Evolutionary conservation across 2,888 invertebrate species (phyloP).

Genomic region (Muscina levida): DNA sequence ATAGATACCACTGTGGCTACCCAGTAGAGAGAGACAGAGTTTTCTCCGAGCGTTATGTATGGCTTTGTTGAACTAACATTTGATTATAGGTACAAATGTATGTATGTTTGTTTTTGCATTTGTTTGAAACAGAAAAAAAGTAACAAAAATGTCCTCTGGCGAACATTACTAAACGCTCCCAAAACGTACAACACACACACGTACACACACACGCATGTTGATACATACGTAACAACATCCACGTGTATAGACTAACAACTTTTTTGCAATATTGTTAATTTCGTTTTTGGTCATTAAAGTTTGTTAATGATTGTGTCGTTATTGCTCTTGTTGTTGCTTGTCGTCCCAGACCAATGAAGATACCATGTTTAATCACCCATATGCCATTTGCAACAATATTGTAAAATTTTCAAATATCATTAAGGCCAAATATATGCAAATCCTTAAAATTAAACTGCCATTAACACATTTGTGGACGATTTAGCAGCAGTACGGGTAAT

Average conservation of each 20-base stretch:
- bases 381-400: constrained; percentile 5
- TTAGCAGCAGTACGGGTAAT: constrained; percentile 15
- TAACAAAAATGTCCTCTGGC: constrained; percentile 58
- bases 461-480: constrained; percentile 38
- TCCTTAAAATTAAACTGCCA: constrained; percentile 31
- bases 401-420: constrained; percentile 3
- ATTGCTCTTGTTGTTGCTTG: no score
- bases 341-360: not conserved
- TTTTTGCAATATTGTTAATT: constrained; percentile 62
- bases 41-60: constrained; percentile 29
- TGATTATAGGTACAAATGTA: not conserved
- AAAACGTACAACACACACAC: constrained; percentile 1
- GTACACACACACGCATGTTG: no score
- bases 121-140: constrained; percentile 48
- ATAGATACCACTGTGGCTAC: not conserved
- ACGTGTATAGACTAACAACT: no score
- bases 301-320: constrained; percentile 23
- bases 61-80: not conserved
- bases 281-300: constrained; percentile 54
- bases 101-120: constrained; percentile 59
- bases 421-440: constrained; percentile 12
- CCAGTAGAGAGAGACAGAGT: constrained; percentile 40
- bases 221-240: no score
- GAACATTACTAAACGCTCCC: constrained; percentile 58
- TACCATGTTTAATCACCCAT: constrained; percentile 1